Base-by-base conservation (phyloP, 2,888 invertebrate genomes). In the Agrilus mali region DNA sequence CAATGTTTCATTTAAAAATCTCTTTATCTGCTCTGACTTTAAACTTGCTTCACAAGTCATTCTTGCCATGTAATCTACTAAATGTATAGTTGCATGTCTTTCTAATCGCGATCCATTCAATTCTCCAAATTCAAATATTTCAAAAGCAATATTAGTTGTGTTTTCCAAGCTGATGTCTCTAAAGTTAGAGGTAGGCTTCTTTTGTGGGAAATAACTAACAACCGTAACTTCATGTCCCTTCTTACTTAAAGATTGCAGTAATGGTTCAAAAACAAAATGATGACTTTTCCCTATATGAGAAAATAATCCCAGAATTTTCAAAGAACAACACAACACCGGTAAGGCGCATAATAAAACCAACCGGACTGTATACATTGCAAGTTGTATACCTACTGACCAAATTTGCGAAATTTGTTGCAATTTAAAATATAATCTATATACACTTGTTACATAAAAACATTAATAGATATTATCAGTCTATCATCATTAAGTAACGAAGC, bases 281-380 rank as follows among this genome's bases (percentile, higher is more conserved):
- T 86, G 85, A 46, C 85, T 85, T 53, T 75, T 80, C 3, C 82
- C 82, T 7, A 72, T 67, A 54, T 81, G 80, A 0, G 78, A 77
- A 56, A 82, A 80, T 48, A 82, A 61, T 13, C 73, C 80, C 22
- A 85, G 64, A 49, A 84, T 77, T 46, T 71, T 74, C 36, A 68
- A 71, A 34, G 66, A 40, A 41, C 22, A 4, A 20, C 20, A 31
- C 45, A 15, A 16, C 15, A 10, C 16, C 17, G 13, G 42, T 13
- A 36, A 41, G 7, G 37, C 7, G 12, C 38, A 35, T 15, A 45
- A 10, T 16, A 45, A 16, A 17, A 42, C 10, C 7, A 44, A 16
- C 10, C 22, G 36, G 38, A 44, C 41, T 17, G 20, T 36, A 14
- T 8, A 8, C 22, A 33, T 33, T 33, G 8, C 14, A 7, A 22